Conservation (phyloP, 2,888 invertebrate genomes). For the Leptinotarsa juncta region DNA sequence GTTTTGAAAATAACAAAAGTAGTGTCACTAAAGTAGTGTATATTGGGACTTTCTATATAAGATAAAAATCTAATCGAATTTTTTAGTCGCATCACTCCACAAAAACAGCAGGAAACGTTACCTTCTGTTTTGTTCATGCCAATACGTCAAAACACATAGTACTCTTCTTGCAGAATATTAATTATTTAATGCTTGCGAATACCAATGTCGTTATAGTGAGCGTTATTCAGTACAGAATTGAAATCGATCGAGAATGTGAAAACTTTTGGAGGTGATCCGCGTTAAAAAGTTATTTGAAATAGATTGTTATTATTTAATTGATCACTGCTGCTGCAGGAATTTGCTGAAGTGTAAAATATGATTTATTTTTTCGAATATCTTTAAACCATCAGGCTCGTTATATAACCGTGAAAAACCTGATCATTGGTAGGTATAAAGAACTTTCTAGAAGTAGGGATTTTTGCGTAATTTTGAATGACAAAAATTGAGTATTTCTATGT, state of each 20-base stretch:
- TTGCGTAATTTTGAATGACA: too few relatives aligned
- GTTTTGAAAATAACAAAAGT: too few relatives aligned
- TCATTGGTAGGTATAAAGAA: neutral
- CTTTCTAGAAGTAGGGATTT: neutral
- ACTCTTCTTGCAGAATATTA: neutral
- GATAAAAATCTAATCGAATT: neutral
- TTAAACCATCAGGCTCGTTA: neutral
- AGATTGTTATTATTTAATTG: neutral
- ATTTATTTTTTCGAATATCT: neutral
- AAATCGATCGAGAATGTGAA: neutral
- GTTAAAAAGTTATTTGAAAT: neutral
- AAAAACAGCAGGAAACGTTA: neutral
- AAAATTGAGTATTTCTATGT: too few relatives aligned
- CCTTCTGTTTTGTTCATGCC: neutral
- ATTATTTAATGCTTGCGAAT: neutral
- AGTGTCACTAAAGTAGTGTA: too few relatives aligned
- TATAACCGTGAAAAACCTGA: neutral
- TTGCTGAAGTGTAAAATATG: neutral
- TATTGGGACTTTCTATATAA: neutral
- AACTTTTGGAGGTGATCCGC: neutral
- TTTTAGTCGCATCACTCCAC: neutral
- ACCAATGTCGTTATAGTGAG: neutral
- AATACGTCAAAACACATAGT: neutral
- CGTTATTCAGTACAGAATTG: neutral
- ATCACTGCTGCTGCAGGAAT: neutral